Evolutionary conservation across 2,113 vertebrate genomes (phyloP).

Genomic region (Nansenia antarctica): DNA sequence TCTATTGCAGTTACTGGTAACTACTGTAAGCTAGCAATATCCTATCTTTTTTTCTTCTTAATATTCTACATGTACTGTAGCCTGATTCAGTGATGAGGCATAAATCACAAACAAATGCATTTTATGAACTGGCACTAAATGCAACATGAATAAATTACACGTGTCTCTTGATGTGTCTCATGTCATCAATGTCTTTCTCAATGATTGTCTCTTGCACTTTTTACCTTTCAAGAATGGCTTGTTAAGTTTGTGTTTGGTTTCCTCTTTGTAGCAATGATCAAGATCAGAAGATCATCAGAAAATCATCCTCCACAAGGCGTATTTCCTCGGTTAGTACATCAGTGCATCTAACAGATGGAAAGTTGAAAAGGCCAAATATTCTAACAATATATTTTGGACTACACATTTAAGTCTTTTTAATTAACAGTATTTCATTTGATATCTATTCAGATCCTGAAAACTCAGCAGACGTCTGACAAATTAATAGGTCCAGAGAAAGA

Average conservation of each 20-base stretch:
- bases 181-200: too few relatives aligned
- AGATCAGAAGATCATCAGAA: too few relatives aligned
- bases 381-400: not conserved
- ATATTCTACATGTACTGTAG: too few relatives aligned
- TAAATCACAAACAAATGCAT: too few relatives aligned
- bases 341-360: not conserved
- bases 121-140: too few relatives aligned
- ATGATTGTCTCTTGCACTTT: too few relatives aligned
- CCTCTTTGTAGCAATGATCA: conserved; percentile 45
- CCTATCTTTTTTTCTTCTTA: too few relatives aligned
- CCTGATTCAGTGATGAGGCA: too few relatives aligned
- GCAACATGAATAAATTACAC: not conserved
- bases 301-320: conserved; percentile 54
- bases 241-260: not conserved
- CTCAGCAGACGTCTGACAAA: conserved; percentile 60
- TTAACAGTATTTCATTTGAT: conserved; percentile 15
- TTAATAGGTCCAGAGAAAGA: conserved; percentile 54
- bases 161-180: too few relatives aligned
- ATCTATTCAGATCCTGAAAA: conserved; percentile 74
- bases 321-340: conserved; percentile 70
- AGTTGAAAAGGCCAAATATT: not conserved
- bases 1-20: too few relatives aligned
- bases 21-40: too few relatives aligned
- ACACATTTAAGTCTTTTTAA: not conserved
- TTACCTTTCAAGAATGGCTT: conserved; percentile 1